Evolutionary conservation across 2,113 vertebrate genomes (phyloP).

Genomic region (Pyrgilauda ruficollis): DNA sequence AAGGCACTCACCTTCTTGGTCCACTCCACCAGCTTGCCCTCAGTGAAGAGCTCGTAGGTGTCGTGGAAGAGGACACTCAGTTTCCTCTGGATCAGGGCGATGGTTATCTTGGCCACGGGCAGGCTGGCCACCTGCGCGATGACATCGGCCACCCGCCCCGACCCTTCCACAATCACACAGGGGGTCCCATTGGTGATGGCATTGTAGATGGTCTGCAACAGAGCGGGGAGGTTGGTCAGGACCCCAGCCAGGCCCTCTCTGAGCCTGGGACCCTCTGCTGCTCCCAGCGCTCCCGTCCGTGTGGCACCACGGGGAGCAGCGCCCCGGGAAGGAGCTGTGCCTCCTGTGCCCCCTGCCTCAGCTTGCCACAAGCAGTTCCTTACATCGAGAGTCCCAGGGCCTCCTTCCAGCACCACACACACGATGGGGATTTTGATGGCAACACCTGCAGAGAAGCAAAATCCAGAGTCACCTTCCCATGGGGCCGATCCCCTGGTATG

Average conservation of each 20-base stretch:
- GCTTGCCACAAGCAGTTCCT: conserved; percentile 46
- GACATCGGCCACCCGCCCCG: conserved; percentile 91
- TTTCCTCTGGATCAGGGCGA: conserved; percentile 79
- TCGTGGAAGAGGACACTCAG: conserved; percentile 79
- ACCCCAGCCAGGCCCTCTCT: background rate
- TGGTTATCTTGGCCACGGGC: conserved; percentile 77
- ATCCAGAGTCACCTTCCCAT: background rate
- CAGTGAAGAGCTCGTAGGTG: conserved; percentile 78
- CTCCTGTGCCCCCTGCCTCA: background rate
- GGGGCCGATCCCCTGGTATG: fast-evolving
- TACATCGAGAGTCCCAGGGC: conserved; percentile 90
- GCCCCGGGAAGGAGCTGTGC: background rate
- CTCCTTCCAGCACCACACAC: conserved; percentile 92
- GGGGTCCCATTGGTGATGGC: conserved; percentile 87
- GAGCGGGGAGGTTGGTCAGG: background rate
- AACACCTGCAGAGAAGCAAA: conserved; percentile 53
- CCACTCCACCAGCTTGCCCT: conserved; percentile 82
- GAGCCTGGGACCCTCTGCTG: background rate
- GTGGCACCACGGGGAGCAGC: background rate
- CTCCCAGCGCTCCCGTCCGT: fast-evolving
- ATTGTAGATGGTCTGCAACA: conserved; percentile 86
- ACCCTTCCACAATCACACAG: conserved; percentile 91
- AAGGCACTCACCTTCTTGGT: conserved; percentile 85
- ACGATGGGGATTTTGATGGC: conserved; percentile 89
- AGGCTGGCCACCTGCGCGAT: conserved; percentile 84